Conservation (phyloP, 1,140 invertebrate genomes). For the Caerostris darwini region DNA sequence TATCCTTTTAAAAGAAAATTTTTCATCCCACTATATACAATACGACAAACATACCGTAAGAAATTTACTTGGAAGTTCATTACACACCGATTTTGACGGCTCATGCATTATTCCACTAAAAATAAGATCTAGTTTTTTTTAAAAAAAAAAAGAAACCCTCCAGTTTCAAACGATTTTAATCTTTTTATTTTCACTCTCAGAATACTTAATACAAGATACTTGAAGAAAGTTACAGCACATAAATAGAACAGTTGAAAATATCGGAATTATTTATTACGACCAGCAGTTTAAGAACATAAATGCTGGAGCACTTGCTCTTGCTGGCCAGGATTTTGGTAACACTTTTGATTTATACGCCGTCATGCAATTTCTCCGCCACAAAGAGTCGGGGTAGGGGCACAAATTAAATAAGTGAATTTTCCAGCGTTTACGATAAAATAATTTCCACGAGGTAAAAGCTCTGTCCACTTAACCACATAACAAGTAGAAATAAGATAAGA, state of each 20-base stretch:
- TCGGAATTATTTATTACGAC: not conserved
- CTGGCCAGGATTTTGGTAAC: not conserved
- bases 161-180: not conserved
- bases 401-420: conserved; percentile 50
- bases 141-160: no score
- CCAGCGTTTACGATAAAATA: conserved; percentile 43
- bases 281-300: not conserved
- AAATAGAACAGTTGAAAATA: conserved; percentile 3
- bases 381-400: not conserved
- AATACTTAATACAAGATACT: not conserved
- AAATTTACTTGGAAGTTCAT: not conserved
- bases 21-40: no score
- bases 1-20: no score
- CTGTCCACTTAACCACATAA: conserved; percentile 53
- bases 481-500: conserved; percentile 41
- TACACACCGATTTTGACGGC: not conserved
- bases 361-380: not conserved
- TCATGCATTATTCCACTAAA: no score
- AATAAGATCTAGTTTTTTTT: no score
- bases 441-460: conserved; percentile 47
- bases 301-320: not conserved
- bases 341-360: conserved; percentile 10
- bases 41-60: no score
- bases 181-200: not conserved
- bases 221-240: not conserved